Conservation (phyloP, 23 tunicate species). For the Halocynthia aurantium region DNA sequence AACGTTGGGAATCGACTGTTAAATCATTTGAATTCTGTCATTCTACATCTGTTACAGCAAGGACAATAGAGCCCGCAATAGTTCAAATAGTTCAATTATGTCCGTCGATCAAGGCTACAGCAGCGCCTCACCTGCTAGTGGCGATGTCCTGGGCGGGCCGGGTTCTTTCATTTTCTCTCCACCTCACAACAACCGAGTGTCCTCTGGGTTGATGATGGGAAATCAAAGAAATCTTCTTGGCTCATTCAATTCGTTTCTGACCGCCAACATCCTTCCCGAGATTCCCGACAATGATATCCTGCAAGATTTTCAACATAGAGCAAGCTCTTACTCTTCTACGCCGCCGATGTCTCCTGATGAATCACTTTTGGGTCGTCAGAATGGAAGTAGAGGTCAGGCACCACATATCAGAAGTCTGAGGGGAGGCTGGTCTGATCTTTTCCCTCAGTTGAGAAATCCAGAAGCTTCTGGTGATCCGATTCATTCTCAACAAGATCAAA, state of each 20-base stretch:
- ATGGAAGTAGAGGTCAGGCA: neutral
- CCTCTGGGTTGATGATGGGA: neutral
- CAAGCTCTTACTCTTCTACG: neutral
- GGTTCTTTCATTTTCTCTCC: conserved; percentile 52
- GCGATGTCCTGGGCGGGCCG: conserved; percentile 27
- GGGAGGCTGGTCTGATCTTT: neutral
- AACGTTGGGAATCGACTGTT: too few relatives aligned
- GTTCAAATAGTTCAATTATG: conserved; percentile 56
- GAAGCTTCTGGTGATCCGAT: neutral
- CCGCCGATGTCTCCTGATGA: conserved; percentile 34
- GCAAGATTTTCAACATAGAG: conserved; percentile 5
- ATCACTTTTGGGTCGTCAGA: neutral
- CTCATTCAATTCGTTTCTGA: conserved; percentile 15
- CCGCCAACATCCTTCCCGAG: conserved; percentile 55
- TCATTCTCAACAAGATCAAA: neutral
- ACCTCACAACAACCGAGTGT: conserved; percentile 15
- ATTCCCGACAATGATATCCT: conserved; percentile 54
- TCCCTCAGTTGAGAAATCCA: neutral
- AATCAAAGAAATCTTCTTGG: conserved; percentile 14
- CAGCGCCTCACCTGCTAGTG: conserved; percentile 71
- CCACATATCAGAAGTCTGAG: too few relatives aligned
- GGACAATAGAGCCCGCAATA: conserved; percentile 78
- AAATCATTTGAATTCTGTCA: too few relatives aligned
- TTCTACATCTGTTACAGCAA: conserved; percentile 31
- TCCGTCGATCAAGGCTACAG: conserved; percentile 87